A percentile compares a stretch with the other conserved stretches of the same genome.
Evolutionary conservation across 2,888 invertebrate species (phyloP).

Genomic region (Agonopterix alstromeriana): DNA sequence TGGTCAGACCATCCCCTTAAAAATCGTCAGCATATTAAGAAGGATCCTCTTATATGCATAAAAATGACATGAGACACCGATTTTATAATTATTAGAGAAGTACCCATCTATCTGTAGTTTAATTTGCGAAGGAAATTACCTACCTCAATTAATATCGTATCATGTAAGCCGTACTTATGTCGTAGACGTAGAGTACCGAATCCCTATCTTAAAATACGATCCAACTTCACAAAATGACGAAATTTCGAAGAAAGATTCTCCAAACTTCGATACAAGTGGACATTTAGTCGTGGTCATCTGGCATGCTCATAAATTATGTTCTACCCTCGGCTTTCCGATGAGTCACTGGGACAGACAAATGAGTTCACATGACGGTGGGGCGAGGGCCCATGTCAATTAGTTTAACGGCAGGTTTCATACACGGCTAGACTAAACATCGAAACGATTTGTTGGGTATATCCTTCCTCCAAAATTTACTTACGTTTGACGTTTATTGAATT

Average conservation of each 20-base stretch:
- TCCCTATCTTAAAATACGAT: too few relatives aligned
- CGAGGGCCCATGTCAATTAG: constrained; percentile 43
- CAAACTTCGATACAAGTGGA: constrained; percentile 1
- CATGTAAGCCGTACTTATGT: too few relatives aligned
- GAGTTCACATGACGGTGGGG: constrained; percentile 39
- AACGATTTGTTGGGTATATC: constrained; percentile 8
- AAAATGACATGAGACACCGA: too few relatives aligned
- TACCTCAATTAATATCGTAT: too few relatives aligned
- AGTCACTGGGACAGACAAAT: constrained; percentile 55
- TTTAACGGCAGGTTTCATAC: constrained; percentile 5
- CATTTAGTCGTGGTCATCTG: constrained; percentile 38
- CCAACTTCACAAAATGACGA: too few relatives aligned
- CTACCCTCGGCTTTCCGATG: constrained; percentile 47
- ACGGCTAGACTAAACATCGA: not conserved
- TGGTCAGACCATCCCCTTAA: too few relatives aligned
- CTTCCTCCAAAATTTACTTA: constrained; percentile 10
- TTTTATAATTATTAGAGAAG: too few relatives aligned
- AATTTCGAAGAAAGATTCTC: not conserved
- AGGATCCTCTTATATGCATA: too few relatives aligned
- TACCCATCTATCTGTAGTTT: too few relatives aligned
- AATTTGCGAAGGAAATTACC: too few relatives aligned
- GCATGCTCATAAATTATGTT: constrained; percentile 37
- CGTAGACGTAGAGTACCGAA: too few relatives aligned
- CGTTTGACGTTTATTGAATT: constrained; percentile 11
- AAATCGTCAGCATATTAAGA: too few relatives aligned